phyloP scores from a whole-genome alignment of 1,140 invertebrate species.

The Aphelinus certus region DNA sequence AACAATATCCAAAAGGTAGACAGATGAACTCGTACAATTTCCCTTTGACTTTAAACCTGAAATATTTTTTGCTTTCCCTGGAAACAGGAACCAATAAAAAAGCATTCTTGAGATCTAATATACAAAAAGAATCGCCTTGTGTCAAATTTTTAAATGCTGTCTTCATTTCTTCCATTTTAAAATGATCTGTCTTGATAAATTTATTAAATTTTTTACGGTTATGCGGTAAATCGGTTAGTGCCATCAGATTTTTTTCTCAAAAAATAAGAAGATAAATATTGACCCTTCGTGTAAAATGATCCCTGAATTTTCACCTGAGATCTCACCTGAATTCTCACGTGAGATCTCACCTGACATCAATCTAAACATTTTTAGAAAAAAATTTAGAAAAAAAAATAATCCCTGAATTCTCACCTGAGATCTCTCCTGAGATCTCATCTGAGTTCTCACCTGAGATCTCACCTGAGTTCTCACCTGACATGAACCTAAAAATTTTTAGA shows the following conservation, averaged over 20 bases:
- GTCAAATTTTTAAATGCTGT: not conserved
- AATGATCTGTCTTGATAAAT: not conserved
- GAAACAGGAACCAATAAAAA: conserved; percentile 36
- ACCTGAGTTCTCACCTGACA: no score
- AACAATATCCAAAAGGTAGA: conserved; percentile 38
- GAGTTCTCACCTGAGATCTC: no score
- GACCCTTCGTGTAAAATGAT: not conserved
- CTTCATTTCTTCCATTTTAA: no score
- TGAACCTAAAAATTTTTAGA: no score
- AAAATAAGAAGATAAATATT: conserved; percentile 26
- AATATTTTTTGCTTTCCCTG: conserved; percentile 38
- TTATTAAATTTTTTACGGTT: conserved; percentile 17
- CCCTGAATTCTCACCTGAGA: no score
- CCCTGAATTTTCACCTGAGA: no score
- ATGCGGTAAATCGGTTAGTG: conserved; percentile 15
- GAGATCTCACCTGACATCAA: no score
- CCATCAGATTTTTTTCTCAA: conserved; percentile 19
- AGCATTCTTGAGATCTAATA: not conserved
- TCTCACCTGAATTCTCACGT: no score
- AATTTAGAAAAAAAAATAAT: no score
- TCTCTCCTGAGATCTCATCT: no score
- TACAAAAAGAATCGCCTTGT: conserved; percentile 6
- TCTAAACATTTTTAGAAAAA: no score
- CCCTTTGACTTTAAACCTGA: conserved; percentile 38
- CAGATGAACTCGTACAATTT: conserved; percentile 40